Conservation (phyloP, 2,888 invertebrate species). For the Oxytorus armatus region DNA sequence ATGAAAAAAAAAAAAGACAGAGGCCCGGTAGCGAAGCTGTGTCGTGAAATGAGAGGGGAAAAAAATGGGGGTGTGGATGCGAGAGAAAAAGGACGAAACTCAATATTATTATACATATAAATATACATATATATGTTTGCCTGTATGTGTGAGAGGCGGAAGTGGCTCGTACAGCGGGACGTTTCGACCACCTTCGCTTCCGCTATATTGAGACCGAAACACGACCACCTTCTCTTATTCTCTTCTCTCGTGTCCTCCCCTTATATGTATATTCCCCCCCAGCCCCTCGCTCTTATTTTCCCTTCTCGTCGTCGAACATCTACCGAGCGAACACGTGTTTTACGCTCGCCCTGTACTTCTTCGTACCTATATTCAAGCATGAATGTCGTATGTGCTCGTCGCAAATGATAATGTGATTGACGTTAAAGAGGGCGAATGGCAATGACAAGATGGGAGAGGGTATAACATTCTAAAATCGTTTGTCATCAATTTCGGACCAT, state of each 20-base stretch:
- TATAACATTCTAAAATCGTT: too few relatives aligned
- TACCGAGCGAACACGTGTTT: too few relatives aligned
- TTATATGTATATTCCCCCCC: conserved; percentile 5
- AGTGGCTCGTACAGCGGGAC: conserved; percentile 81
- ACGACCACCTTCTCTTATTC: conserved; percentile 80
- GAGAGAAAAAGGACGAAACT: conserved; percentile 31
- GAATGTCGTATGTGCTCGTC: too few relatives aligned
- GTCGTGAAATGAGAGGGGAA: conserved; percentile 45
- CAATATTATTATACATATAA: neutral
- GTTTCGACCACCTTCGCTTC: conserved; percentile 84
- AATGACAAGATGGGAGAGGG: too few relatives aligned
- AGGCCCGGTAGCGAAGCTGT: conserved; percentile 41
- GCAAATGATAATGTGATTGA: too few relatives aligned
- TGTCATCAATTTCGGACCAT: too few relatives aligned
- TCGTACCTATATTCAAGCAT: too few relatives aligned
- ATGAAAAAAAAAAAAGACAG: conserved; percentile 26
- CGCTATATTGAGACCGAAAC: conserved; percentile 80
- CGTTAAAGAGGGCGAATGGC: too few relatives aligned
- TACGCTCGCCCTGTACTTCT: too few relatives aligned
- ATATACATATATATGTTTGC: neutral
- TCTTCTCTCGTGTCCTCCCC: conserved; percentile 63
- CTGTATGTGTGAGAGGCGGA: conserved; percentile 76
- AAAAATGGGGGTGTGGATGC: conserved; percentile 26
- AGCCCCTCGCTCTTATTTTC: too few relatives aligned
- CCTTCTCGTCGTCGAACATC: too few relatives aligned